phyloP scores from a whole-genome alignment of 2,888 invertebrate genomes.

The Pantelozetes paolii region DNA sequence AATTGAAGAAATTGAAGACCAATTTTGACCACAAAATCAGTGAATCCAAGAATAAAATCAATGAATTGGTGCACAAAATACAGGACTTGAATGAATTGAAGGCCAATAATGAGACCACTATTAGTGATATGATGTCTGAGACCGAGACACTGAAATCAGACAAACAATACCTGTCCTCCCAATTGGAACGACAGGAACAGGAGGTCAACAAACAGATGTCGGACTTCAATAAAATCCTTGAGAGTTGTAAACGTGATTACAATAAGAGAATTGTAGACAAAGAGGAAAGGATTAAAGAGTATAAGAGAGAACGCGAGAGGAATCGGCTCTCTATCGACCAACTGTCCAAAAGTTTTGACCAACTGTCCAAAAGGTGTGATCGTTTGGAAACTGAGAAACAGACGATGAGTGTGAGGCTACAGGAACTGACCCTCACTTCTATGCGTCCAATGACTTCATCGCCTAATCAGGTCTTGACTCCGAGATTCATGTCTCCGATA shows the following conservation, averaged over 20 bases:
- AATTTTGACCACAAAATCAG: neutral
- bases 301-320: neutral
- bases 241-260: slow-evolving; percentile 29
- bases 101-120: neutral
- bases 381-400: neutral
- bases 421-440: neutral
- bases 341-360: neutral
- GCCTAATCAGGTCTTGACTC: neutral
- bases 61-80: neutral
- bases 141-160: neutral
- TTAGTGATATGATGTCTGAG: neutral
- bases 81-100: neutral
- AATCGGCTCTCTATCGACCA: neutral
- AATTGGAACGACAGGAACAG: neutral
- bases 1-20: neutral
- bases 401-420: neutral
- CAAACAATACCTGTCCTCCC: neutral
- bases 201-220: neutral
- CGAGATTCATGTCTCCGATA: slow-evolving; percentile 13
- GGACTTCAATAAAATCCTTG: neutral
- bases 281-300: slow-evolving; percentile 2
- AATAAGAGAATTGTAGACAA: slow-evolving; percentile 10
- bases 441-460: neutral
- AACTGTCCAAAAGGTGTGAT: neutral
- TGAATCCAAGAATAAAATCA: neutral